Evolutionary conservation across 2,113 vertebrate genomes (phyloP), one percentile per base, ranked within the genome.

Genomic region (Forbesichthys papilliferus): DNA sequence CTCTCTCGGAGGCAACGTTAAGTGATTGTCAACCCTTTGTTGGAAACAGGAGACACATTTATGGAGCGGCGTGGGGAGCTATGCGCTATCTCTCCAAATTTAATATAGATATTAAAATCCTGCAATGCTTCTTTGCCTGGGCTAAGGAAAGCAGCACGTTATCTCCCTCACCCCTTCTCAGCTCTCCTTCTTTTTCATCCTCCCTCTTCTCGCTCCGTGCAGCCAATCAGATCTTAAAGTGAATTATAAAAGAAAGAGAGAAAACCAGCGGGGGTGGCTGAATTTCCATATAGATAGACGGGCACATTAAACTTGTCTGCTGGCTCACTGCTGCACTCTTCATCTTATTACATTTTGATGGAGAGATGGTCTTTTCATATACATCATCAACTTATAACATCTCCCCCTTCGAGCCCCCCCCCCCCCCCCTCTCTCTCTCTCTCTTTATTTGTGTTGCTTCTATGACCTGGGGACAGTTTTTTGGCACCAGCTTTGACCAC

Each of bases 251-350:
- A 67, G 70, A 70, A 56, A 77, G 16, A 20, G 57, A 65, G 48
- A 63, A 69, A 75, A 84, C 73, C 68, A 71, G 75, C n/a, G n/a
- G 74, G 61, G 60, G 53, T 64, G 63, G 51, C 64, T 73, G 75
- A 77, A 93, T 93, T 93, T 92, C 92, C 92, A 93, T 93, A 91
- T 93, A 93, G 90, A 93, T 93, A 81, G 92, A 88, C 75, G 68
- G 27, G 56, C 73, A 79, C 86, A 91, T 91, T 91, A 89, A 88
- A 89, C 84, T 86, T 87, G 88, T 88, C 85, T 77, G 80, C 64
- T 9, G 77, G 82, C 74, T 82, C 75, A 76, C 80, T 80, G 80
- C 79, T 84, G 72, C 83, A 81, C 79, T 81, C 78, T 68, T 78
- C 75, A 74, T 89, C 87, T 86, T 84, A 89, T 92, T 91, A 84